Conservation (phyloP, 2,888 invertebrate species). For the Agriopis leucophaearia region DNA sequence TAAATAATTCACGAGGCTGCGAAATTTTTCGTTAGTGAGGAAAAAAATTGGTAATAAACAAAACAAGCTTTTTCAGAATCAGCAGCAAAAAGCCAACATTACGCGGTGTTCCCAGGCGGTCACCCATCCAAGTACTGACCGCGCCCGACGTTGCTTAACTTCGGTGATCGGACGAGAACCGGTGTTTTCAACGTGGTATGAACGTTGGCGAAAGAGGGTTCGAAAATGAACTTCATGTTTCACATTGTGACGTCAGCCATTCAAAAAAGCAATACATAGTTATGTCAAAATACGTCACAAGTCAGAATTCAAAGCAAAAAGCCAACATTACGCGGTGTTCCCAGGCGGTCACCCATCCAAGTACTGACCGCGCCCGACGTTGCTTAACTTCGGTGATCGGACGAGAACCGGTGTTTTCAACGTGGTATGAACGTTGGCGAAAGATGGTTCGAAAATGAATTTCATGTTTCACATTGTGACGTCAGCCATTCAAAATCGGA, state of each 20-base stretch:
- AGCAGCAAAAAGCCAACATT: constrained; percentile 64
- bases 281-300: too few relatives aligned
- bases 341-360: constrained; percentile 80
- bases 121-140: constrained; percentile 80
- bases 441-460: background rate
- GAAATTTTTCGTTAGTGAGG: too few relatives aligned
- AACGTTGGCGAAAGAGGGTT: constrained; percentile 37
- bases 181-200: constrained; percentile 68
- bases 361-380: constrained; percentile 78
- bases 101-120: constrained; percentile 76
- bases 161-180: constrained; percentile 78
- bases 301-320: constrained; percentile 49
- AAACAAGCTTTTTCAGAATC: background rate
- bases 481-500: background rate
- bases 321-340: constrained; percentile 72
- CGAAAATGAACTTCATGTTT: background rate
- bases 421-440: constrained; percentile 55
- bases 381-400: constrained; percentile 80
- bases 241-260: background rate
- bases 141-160: constrained; percentile 77
- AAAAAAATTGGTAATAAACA: background rate
- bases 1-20: too few relatives aligned
- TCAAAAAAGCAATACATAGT: background rate
- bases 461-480: background rate
- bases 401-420: constrained; percentile 78